A percentile compares a stretch with the other conserved stretches of the same genome.
phyloP scores from a whole-genome alignment of 2,888 invertebrate genomes.

The Gortyna flavago region DNA sequence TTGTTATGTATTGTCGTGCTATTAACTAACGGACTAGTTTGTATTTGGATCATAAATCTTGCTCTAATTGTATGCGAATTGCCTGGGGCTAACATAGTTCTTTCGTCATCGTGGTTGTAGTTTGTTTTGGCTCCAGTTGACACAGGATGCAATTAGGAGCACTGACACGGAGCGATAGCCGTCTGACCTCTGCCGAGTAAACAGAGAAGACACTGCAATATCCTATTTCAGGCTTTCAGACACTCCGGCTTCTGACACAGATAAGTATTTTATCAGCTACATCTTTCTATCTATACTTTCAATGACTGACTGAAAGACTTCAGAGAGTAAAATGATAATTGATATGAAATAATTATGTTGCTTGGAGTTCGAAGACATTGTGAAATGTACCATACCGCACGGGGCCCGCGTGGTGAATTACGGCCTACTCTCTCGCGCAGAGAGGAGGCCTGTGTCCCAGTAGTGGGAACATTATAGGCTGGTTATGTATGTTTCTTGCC shows the following conservation, averaged over 20 bases:
- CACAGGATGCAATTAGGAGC: conserved; percentile 34
- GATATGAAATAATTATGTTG: not conserved
- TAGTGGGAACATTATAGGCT: not conserved
- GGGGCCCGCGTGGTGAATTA: not conserved
- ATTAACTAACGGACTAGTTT: conserved; percentile 35
- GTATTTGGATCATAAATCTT: conserved; percentile 45
- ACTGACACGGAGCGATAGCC: not conserved
- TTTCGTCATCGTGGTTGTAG: conserved; percentile 27
- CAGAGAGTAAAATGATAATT: not conserved
- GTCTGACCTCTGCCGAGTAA: conserved; percentile 11
- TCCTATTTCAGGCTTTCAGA: conserved; percentile 5
- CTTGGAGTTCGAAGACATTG: not conserved
- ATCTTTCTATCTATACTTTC: not conserved
- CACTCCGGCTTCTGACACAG: not conserved
- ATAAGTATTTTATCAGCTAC: not conserved
- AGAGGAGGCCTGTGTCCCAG: not conserved
- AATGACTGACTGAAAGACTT: not conserved
- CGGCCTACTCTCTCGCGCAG: not conserved
- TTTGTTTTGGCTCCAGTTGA: conserved; percentile 8
- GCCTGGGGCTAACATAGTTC: conserved; percentile 29
- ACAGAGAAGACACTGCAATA: conserved; percentile 31
- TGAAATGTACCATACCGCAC: not conserved
- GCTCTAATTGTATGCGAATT: conserved; percentile 36
- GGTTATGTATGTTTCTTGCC: not conserved
- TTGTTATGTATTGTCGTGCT: conserved; percentile 57